Conservation (phyloP, 2,113 vertebrate genomes). For the Alaudala cheleensis region DNA sequence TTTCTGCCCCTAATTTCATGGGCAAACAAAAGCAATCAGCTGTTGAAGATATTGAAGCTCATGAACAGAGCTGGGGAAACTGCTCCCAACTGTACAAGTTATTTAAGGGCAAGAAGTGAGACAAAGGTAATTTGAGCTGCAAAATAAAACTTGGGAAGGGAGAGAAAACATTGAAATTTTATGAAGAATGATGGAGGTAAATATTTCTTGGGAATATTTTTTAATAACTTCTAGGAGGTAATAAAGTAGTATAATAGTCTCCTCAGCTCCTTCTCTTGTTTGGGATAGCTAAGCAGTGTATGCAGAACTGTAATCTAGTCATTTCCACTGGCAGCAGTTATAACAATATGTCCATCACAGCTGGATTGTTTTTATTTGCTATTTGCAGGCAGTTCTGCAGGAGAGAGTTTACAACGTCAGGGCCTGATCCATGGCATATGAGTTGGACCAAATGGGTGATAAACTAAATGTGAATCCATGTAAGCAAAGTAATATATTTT, state of each 20-base stretch:
- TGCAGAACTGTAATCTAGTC: background rate
- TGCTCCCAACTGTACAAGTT: background rate
- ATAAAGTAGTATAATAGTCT: background rate
- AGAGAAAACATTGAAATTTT: background rate
- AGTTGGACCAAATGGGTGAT: background rate
- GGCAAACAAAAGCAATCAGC: background rate
- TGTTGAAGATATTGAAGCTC: background rate
- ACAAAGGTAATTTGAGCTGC: background rate
- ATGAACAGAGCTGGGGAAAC: background rate
- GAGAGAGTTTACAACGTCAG: background rate
- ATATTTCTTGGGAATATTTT: background rate
- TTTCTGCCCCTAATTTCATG: background rate
- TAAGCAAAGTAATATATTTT: background rate
- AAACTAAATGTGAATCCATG: background rate
- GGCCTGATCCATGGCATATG: background rate
- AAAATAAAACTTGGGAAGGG: background rate
- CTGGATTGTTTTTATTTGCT: background rate
- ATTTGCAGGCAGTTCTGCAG: background rate
- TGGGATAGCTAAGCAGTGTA: background rate
- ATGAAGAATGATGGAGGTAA: background rate
- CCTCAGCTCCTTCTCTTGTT: background rate
- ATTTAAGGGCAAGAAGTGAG: background rate
- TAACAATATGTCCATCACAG: background rate
- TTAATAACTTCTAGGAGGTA: background rate
- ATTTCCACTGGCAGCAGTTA: background rate